These are phyloP conservation scores for Rhagophthalmus giganteus DNA, from an alignment of 2,888 invertebrate genomes.

Conservation along the genomic window DNA sequence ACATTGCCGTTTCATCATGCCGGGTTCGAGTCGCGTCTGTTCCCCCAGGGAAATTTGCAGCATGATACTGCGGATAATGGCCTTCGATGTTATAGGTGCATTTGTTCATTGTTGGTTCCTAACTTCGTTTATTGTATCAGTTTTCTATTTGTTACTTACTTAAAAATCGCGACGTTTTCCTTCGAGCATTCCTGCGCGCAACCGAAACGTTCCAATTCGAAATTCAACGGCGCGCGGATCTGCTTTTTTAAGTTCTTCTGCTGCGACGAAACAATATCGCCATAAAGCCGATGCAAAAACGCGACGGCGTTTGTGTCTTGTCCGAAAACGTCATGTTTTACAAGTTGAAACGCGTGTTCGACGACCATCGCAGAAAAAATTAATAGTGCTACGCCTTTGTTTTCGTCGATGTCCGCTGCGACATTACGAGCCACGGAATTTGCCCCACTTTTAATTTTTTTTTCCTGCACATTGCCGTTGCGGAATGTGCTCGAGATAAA, in stretches of 20 bases:
- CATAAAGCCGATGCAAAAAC: slow-evolving; percentile 9
- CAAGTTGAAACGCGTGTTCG: slow-evolving; percentile 12
- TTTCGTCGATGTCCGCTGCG: neutral
- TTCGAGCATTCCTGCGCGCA: neutral
- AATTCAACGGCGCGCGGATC: slow-evolving; percentile 8
- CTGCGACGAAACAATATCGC: slow-evolving; percentile 17
- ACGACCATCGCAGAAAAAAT: neutral
- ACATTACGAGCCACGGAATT: neutral
- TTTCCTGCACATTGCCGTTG: too few relatives aligned
- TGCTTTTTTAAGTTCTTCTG: slow-evolving; percentile 10
- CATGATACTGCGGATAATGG: slow-evolving; percentile 51
- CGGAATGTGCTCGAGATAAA: neutral
- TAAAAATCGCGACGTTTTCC: neutral
- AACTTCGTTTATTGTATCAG: slow-evolving; percentile 27
- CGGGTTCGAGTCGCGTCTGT: slow-evolving; percentile 41
- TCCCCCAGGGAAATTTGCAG: slow-evolving; percentile 53
- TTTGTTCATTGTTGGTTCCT: slow-evolving; percentile 44
- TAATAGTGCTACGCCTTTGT: neutral
- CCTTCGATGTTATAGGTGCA: slow-evolving; percentile 50
- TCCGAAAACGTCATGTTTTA: slow-evolving; percentile 15
- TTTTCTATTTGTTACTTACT: slow-evolving; percentile 18
- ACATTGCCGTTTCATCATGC: slow-evolving; percentile 48
- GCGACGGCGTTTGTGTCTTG: neutral
- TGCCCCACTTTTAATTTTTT: neutral
- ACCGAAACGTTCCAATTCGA: slow-evolving; percentile 14